Conservation (phyloP, 2,113 vertebrate genomes). For the Condylura cristata region DNA sequence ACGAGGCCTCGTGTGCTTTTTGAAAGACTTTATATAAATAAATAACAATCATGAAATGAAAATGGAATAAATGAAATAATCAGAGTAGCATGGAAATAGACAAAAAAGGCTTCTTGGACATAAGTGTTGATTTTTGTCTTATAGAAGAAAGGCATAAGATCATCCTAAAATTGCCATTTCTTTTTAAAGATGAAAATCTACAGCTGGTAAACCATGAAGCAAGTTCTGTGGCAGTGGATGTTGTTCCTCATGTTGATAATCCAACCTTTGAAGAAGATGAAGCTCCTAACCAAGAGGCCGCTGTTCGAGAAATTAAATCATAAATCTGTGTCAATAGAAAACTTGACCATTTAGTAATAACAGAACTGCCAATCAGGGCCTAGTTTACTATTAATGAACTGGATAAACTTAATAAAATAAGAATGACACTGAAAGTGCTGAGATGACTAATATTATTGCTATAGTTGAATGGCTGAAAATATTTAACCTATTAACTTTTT, state of each 20-base stretch:
- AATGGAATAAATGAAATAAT: conserved; percentile 6
- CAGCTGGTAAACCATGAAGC: conserved; percentile 84
- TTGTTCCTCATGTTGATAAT: conserved; percentile 90
- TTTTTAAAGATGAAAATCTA: conserved; percentile 83
- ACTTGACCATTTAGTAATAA: conserved; percentile 76
- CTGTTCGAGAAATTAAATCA: conserved; percentile 76
- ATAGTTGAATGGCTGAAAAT: conserved; percentile 78
- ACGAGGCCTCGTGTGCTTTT: neutral
- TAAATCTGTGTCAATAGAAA: conserved; percentile 72
- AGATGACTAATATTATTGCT: conserved; percentile 80
- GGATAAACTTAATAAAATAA: conserved; percentile 72
- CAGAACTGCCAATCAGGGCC: conserved; percentile 79
- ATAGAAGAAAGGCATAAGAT: conserved; percentile 9
- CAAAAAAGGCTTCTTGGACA: neutral
- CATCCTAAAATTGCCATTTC: conserved; percentile 67
- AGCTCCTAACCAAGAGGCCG: conserved; percentile 72
- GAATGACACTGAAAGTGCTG: conserved; percentile 74
- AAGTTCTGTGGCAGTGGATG: conserved; percentile 77
- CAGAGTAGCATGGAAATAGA: conserved; percentile 7
- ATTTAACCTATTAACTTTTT: conserved; percentile 80
- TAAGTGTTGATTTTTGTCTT: conserved; percentile 49
- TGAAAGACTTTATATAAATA: conserved; percentile 2
- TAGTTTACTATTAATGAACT: conserved; percentile 68
- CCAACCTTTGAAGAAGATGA: conserved; percentile 92
- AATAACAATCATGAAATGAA: conserved; percentile 25